Evolutionary conservation across 2,797 vertebrate species (phyloP).

Genomic region (Gouania willdenowi): DNA sequence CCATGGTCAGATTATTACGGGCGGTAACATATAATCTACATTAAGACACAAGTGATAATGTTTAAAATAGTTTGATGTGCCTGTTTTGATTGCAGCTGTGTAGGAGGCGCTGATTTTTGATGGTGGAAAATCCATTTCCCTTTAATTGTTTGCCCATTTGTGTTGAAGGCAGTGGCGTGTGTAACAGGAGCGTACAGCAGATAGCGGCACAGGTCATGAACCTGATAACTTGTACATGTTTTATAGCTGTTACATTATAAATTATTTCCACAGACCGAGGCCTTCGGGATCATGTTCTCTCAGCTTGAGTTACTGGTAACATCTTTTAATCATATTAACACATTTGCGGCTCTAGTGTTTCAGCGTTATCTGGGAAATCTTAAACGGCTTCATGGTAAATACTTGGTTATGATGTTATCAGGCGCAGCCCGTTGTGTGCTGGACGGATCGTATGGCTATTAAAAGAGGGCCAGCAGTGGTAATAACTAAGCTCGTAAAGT

Average conservation of each 20-base stretch:
- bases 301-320: conserved; percentile 93
- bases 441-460: conserved; percentile 81
- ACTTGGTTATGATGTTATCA: conserved; percentile 95
- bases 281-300: conserved; percentile 89
- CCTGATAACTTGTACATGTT: conserved; percentile 96
- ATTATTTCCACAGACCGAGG: conserved; percentile 92
- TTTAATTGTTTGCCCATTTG: conserved; percentile 93
- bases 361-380: conserved; percentile 95
- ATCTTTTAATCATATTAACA: conserved; percentile 99
- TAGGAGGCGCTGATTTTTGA: conserved; percentile 37
- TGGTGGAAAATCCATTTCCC: conserved; percentile 86
- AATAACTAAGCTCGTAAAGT: conserved; percentile 78
- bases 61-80: no score
- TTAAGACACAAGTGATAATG: no score
- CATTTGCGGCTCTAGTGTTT: conserved; percentile 97
- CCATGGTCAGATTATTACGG: no score
- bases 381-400: conserved; percentile 95
- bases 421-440: conserved; percentile 77
- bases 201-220: conserved; percentile 85
- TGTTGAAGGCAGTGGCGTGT: conserved; percentile 73
- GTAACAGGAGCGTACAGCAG: conserved; percentile 84
- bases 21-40: no score
- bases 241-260: conserved; percentile 98
- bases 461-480: conserved; percentile 71
- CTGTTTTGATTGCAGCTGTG: conserved; percentile 45